These are phyloP conservation scores for Psephotus haematonotus DNA, from an alignment of 2,113 vertebrate species.

Conservation along the genomic window DNA sequence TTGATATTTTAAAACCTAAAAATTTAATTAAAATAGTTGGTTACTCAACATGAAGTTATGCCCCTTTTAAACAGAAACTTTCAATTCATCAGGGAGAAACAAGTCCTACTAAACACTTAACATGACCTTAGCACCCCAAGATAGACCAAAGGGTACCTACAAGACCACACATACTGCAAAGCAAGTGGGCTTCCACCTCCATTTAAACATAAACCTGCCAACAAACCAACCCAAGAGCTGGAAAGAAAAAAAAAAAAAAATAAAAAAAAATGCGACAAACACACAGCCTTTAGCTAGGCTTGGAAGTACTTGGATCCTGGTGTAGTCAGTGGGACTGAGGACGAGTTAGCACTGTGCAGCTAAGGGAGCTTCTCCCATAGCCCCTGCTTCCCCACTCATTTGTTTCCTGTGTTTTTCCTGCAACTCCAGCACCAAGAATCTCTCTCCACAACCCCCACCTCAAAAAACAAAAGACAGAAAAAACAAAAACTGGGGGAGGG, in stretches of 20 bases:
- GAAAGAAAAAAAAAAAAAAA: not conserved
- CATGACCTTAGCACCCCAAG: accelerated
- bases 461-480: not conserved
- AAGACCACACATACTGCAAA: accelerated
- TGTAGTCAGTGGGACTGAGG: not conserved
- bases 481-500: not conserved
- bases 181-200: not conserved
- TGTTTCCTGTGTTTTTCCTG: not conserved
- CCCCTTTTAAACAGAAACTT: not conserved
- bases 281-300: not conserved
- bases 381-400: not conserved
- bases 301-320: not conserved
- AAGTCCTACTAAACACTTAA: not conserved
- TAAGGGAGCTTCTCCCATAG: not conserved
- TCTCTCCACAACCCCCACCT: not conserved
- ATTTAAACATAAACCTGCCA: not conserved
- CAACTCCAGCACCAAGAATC: not conserved
- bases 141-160: not conserved
- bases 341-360: not conserved
- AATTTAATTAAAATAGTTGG: not conserved
- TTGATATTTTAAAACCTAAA: not conserved
- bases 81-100: not conserved
- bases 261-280: no score
- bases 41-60: not conserved
- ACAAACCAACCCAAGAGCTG: not conserved